Conservation (phyloP, 2,797 vertebrate species). For the Chaenodraco wilsoni region DNA sequence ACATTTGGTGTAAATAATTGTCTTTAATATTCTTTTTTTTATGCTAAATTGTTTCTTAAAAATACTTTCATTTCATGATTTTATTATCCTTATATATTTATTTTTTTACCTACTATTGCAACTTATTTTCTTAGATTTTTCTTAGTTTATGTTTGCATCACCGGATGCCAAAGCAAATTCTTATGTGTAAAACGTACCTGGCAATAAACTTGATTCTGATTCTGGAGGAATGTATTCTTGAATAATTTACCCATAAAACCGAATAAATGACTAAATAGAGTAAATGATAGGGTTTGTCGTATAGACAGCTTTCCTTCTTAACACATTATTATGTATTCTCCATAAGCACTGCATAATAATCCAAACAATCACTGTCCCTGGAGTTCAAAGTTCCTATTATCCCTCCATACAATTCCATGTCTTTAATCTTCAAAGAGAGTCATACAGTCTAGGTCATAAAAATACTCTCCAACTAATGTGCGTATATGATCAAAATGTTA, state of each 20-base stretch:
- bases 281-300: neutral
- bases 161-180: too few species aligned
- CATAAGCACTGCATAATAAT: neutral
- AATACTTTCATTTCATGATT: too few species aligned
- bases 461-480: neutral
- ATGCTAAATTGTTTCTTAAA: too few species aligned
- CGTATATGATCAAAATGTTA: slow-evolving; percentile 1
- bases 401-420: neutral
- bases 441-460: neutral
- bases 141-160: too few species aligned
- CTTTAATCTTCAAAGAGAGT: slow-evolving; percentile 9
- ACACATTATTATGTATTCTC: slow-evolving; percentile 7
- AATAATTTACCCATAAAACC: slow-evolving; percentile 14
- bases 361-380: neutral
- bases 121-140: too few species aligned
- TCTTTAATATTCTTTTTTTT: too few species aligned
- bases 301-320: neutral
- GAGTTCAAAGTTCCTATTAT: slow-evolving; percentile 10
- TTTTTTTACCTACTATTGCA: too few species aligned
- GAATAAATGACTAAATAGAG: neutral
- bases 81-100: too few species aligned
- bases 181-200: too few species aligned
- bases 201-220: too few species aligned
- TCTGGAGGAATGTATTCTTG: neutral
- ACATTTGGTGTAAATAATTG: too few species aligned